A percentile compares a stretch with the other conserved stretches of the same genome.
phyloP scores from a whole-genome alignment of 2,888 invertebrate species.

The Azorinus chamasolen region DNA sequence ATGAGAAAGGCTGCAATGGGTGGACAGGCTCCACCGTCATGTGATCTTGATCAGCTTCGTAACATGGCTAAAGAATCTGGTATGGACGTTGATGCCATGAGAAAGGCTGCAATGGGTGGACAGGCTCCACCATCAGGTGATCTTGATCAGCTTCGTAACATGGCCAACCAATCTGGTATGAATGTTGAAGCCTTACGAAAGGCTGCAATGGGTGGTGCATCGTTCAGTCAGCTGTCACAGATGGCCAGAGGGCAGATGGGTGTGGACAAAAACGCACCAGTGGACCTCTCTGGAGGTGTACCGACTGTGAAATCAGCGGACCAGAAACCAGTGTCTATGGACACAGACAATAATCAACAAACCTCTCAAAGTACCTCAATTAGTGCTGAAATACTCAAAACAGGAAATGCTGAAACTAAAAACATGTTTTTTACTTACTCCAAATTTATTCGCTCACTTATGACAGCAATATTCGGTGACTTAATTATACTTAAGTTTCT shows the following conservation, averaged over 20 bases:
- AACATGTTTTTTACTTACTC: constrained; percentile 82
- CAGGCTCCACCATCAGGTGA: constrained; percentile 26
- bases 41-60: constrained; percentile 33
- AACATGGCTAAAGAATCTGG: constrained; percentile 45
- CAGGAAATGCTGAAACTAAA: constrained; percentile 74
- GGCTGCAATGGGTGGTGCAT: constrained; percentile 58
- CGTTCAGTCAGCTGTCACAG: constrained; percentile 48
- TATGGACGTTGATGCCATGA: constrained; percentile 39
- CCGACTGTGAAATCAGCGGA: neutral
- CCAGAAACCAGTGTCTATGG: neutral
- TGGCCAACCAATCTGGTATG: constrained; percentile 44
- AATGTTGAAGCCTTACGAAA: constrained; percentile 43
- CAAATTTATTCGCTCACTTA: constrained; percentile 80
- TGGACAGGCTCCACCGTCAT: constrained; percentile 44
- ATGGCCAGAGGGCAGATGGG: constrained; percentile 34
- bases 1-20: constrained; percentile 47
- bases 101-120: constrained; percentile 55
- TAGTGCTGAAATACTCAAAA: constrained; percentile 76
- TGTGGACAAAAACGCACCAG: neutral
- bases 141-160: constrained; percentile 23
- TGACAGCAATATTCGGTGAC: constrained; percentile 79
- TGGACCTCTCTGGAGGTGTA: too few species aligned
- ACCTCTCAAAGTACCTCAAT: constrained; percentile 62
- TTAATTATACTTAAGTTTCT: constrained; percentile 80
- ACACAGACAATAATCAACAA: too few species aligned